Conservation (phyloP, 2,888 invertebrate genomes). For the Cantharis flavilabris region DNA sequence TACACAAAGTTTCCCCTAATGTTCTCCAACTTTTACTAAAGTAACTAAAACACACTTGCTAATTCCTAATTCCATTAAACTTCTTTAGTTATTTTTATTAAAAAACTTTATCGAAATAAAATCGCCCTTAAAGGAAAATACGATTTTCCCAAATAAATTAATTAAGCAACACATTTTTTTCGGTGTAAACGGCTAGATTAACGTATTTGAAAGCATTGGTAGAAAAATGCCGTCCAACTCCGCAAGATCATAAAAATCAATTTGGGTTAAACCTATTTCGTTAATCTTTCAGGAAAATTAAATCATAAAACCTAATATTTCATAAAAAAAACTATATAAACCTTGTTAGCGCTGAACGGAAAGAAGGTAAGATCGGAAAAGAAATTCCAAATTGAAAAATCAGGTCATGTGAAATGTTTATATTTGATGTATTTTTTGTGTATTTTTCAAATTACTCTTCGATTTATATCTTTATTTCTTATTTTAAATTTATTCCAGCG, state of each 20-base stretch:
- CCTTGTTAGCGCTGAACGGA: background rate
- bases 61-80: background rate
- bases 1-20: conserved; percentile 9
- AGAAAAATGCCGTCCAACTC: background rate
- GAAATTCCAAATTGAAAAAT: background rate
- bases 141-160: background rate
- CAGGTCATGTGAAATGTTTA: background rate
- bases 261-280: background rate
- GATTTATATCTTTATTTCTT: background rate
- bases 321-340: background rate
- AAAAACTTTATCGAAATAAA: background rate
- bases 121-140: background rate
- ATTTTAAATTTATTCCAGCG: background rate
- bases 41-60: background rate
- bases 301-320: background rate
- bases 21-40: conserved; percentile 2
- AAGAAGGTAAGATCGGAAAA: background rate
- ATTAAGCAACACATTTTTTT: background rate
- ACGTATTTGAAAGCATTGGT: background rate
- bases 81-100: background rate
- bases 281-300: background rate
- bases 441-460: background rate
- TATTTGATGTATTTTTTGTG: background rate
- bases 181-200: background rate
- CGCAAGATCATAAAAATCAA: background rate